These are phyloP conservation scores for Turnix velox DNA, from an alignment of 2,113 vertebrate genomes.

Conservation along the genomic window DNA sequence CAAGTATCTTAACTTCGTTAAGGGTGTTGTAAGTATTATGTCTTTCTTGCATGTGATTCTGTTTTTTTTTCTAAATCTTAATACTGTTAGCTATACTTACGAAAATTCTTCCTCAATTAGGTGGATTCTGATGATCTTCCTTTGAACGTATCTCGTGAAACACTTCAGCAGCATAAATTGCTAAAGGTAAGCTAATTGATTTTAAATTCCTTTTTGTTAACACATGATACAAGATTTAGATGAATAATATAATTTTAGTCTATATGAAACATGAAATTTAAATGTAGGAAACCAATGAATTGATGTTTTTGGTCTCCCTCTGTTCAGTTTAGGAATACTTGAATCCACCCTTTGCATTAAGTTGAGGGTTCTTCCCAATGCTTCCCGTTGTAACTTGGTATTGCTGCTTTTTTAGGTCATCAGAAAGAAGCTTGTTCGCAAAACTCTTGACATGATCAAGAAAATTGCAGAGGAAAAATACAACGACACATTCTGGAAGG, in stretches of 20 bases:
- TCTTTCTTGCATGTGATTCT: background rate
- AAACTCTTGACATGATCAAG: conserved; percentile 99
- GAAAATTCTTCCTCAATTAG: conserved; percentile 54
- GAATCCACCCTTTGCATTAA: background rate
- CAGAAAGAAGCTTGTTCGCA: conserved; percentile 97
- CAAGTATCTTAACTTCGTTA: conserved; percentile 96
- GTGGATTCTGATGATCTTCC: conserved; percentile 99
- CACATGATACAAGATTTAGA: background rate
- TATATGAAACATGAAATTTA: background rate
- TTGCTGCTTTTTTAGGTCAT: conserved; percentile 81
- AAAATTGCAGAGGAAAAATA: conserved; percentile 97
- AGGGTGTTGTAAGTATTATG: conserved; percentile 89
- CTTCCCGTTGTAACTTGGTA: background rate
- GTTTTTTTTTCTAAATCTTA: background rate
- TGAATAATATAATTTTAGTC: background rate
- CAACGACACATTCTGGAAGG: conserved; percentile 98
- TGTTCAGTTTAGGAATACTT: background rate
- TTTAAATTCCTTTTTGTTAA: background rate
- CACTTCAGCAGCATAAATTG: conserved; percentile 96
- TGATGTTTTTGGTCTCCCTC: background rate
- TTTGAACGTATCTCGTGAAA: conserved; percentile 96
- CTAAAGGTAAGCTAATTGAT: conserved; percentile 79
- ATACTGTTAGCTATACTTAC: background rate
- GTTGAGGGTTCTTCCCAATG: background rate
- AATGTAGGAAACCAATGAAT: background rate